Percentiles rank a stretch among this genome's conserved stretches.
Evolutionary conservation across 2,888 invertebrate species (phyloP).

Genomic region (Deilephila elpenor): DNA sequence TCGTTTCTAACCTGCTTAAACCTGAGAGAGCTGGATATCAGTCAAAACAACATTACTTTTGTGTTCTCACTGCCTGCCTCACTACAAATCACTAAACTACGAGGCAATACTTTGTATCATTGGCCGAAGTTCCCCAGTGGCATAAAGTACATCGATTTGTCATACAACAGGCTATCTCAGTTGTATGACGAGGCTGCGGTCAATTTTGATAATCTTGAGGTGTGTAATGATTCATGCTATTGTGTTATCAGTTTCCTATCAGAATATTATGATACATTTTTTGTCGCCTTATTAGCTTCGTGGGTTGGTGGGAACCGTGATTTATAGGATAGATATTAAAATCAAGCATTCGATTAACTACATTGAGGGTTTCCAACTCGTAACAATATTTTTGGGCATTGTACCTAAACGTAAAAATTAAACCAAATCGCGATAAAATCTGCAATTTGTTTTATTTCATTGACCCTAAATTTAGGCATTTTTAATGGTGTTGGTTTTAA

Average conservation of each 20-base stretch:
- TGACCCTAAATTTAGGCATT: too few relatives aligned
- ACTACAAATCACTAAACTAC: constrained; percentile 71
- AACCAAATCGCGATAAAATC: too few relatives aligned
- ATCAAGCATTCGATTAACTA: too few relatives aligned
- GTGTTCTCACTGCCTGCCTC: constrained; percentile 69
- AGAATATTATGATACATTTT: neutral
- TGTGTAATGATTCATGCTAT: constrained; percentile 44
- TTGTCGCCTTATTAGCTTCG: too few relatives aligned
- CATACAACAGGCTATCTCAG: constrained; percentile 70
- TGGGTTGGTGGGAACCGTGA: too few relatives aligned
- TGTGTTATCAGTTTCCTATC: neutral
- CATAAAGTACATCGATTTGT: constrained; percentile 75
- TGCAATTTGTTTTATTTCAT: too few relatives aligned
- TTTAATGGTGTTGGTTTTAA: too few relatives aligned
- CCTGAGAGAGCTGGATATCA: constrained; percentile 76
- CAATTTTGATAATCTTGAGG: constrained; percentile 74
- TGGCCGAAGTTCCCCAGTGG: constrained; percentile 76
- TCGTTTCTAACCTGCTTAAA: constrained; percentile 66
- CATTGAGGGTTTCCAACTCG: too few relatives aligned
- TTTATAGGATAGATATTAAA: too few relatives aligned
- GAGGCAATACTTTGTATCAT: constrained; percentile 71
- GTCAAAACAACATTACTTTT: constrained; percentile 76
- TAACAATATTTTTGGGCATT: too few relatives aligned
- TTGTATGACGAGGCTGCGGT: constrained; percentile 65
- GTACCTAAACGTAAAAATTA: too few relatives aligned